These are phyloP conservation scores for Ennomos quercinarius DNA, from an alignment of 2,888 invertebrate species.

Conservation along the genomic window DNA sequence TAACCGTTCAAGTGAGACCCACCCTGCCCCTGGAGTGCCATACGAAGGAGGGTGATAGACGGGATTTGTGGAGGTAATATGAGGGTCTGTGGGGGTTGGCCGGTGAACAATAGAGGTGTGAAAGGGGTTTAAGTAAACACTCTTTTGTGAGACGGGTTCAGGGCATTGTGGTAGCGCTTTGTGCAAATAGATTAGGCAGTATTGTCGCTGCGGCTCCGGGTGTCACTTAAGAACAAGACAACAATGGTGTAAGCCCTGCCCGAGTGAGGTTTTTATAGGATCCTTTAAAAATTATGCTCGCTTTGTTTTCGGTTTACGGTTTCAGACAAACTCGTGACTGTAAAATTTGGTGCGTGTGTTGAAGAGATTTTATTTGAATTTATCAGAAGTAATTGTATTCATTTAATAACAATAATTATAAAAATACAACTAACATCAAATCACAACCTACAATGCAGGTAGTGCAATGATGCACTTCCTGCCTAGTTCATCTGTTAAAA, in stretches of 20 bases:
- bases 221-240: conserved; percentile 49
- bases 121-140: conserved; percentile 84
- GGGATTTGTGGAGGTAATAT: conserved; percentile 44
- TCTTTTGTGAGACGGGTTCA: conserved; percentile 76
- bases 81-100: conserved; percentile 57
- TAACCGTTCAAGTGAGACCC: conserved; percentile 51
- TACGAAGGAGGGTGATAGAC: conserved; percentile 32
- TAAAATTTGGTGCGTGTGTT: not conserved
- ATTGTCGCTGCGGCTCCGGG: conserved; percentile 62
- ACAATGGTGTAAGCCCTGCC: conserved; percentile 44
- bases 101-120: conserved; percentile 77
- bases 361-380: not conserved
- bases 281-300: conserved; percentile 34
- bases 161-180: conserved; percentile 72
- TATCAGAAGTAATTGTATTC: too few species aligned
- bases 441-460: too few species aligned
- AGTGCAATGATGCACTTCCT: too few species aligned
- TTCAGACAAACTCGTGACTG: conserved; percentile 15
- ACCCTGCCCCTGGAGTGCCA: conserved; percentile 40
- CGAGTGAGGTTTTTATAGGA: conserved; percentile 40
- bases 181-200: conserved; percentile 80
- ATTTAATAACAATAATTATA: too few species aligned
- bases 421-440: too few species aligned
- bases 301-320: conserved; percentile 30
- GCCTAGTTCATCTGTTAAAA: too few species aligned